These are phyloP conservation scores for Tipula vernalis DNA, from an alignment of 2,888 invertebrate species.

Conservation along the genomic window DNA sequence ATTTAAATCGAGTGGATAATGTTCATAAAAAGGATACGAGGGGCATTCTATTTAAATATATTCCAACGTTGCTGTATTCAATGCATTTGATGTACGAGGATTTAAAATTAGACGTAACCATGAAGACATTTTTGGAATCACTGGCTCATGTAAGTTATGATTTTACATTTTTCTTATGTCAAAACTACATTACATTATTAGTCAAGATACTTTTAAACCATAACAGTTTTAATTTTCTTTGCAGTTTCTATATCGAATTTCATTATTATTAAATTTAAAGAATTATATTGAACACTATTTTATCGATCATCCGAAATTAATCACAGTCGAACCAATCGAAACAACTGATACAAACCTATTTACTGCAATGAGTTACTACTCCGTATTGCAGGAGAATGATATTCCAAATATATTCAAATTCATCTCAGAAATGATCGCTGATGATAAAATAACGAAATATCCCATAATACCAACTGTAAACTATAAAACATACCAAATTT, in stretches of 20 bases:
- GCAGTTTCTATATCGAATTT: slow-evolving; percentile 57
- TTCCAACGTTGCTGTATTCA: slow-evolving; percentile 62
- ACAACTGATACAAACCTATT: not conserved
- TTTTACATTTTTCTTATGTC: not conserved
- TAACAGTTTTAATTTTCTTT: not conserved
- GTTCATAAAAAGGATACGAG: slow-evolving; percentile 25
- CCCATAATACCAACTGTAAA: slow-evolving; percentile 66
- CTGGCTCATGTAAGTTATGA: slow-evolving; percentile 40
- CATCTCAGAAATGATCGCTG: slow-evolving; percentile 49
- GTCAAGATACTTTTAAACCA: not conserved
- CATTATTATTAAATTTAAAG: slow-evolving; percentile 59
- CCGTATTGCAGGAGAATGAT: not conserved
- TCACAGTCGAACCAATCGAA: slow-evolving; percentile 16
- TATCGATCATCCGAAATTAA: slow-evolving; percentile 67
- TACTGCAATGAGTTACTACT: not conserved
- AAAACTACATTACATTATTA: not conserved
- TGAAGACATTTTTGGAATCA: slow-evolving; percentile 52
- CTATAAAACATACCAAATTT: slow-evolving; percentile 36
- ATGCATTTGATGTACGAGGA: slow-evolving; percentile 88
- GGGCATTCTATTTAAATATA: slow-evolving; percentile 57
- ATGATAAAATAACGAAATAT: slow-evolving; percentile 41
- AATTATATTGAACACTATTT: slow-evolving; percentile 70
- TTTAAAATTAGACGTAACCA: slow-evolving; percentile 63
- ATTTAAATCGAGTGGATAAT: not conserved
- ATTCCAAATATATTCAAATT: slow-evolving; percentile 64